Evolutionary conservation across 1,140 invertebrate genomes (phyloP).

Genomic region (Meloidogyne chitwoodi): DNA sequence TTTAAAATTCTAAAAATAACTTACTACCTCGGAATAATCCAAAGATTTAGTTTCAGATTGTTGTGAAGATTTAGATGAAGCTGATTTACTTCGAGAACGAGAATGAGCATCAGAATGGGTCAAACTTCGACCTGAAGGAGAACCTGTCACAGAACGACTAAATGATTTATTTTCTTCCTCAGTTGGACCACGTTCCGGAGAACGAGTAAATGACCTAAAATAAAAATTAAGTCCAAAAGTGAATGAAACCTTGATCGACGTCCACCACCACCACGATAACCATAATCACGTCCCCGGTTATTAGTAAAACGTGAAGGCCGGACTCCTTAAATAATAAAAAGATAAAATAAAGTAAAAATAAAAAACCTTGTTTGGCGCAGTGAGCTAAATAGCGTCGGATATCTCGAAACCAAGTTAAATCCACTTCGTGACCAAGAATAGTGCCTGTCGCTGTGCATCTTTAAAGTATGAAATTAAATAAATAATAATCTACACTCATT

Average conservation of each 20-base stretch:
- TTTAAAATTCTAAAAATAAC: background rate
- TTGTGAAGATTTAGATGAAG: background rate
- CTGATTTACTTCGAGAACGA: conserved; percentile 14
- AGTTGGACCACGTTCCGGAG: conserved; percentile 16
- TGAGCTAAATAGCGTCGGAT: conserved; percentile 38
- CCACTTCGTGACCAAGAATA: conserved; percentile 32
- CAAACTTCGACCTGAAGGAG: background rate
- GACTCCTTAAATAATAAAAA: conserved; percentile 21
- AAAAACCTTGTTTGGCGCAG: conserved; percentile 26
- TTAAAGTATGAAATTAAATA: conserved; percentile 11
- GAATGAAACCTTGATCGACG: background rate
- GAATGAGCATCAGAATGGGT: background rate
- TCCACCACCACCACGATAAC: conserved; percentile 5
- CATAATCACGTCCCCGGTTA: background rate
- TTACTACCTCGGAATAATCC: conserved; percentile 14
- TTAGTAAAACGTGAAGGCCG: conserved; percentile 14
- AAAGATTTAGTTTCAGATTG: conserved; percentile 8
- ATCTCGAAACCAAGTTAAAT: conserved; percentile 40
- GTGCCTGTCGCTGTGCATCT: conserved; percentile 32
- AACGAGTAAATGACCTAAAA: conserved; percentile 19
- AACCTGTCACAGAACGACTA: background rate
- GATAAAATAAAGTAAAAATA: background rate
- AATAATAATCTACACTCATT: background rate
- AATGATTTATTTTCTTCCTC: background rate
- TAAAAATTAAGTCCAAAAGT: background rate